Evolutionary conservation across 2,113 vertebrate genomes (phyloP), one percentile per base, ranked within the genome.

Genomic region (Talpa occidentalis): DNA sequence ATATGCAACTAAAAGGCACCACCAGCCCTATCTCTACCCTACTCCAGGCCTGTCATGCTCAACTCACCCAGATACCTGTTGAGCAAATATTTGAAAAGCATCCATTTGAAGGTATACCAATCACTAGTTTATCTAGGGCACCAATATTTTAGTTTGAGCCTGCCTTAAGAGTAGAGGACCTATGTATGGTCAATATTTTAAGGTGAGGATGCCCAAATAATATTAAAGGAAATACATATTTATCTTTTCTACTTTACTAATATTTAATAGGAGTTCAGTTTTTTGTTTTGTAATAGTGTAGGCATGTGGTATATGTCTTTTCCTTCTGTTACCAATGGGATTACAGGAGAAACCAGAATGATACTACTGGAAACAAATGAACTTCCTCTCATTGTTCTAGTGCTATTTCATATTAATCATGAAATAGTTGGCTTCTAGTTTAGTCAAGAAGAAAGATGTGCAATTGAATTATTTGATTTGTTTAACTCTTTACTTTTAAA

Each of bases 301-400:
- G 35, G 59, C 35, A 12, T 37, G 64, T 42, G 59, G 22, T 73
- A 88, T 42, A 67, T 52, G 24, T 32, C 59, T 47, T 74, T 91
- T 80, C 28, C 21, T 91, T 88, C 76, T 79, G 6, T 96, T 96
- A 86, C 86, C 62, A 60, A 0, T 49, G 67, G 67, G 30, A 88
- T 47, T 88, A 26, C n/a, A 88, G 52, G 77, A 72, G 78, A 96
- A 92, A 60, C 54, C 76, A 89, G 66, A 95, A 49, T 73, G 84
- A 90, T 88, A 76, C 62, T 94, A 56, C 56, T 93, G 35, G 84
- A 97, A 95, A 93, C 35, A 94, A 88, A 76, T 94, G 78, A 93
- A 47, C 73, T 95, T 94, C 83, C 89, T 91, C 19, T 93, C 60
- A 52, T 88, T 94, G 47, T 80, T 82, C 37, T 24, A 64, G 54